Evolutionary conservation across 2,888 invertebrate species (phyloP), one percentile per base, ranked within the genome.

Genomic region (Invenusta paracnida): DNA sequence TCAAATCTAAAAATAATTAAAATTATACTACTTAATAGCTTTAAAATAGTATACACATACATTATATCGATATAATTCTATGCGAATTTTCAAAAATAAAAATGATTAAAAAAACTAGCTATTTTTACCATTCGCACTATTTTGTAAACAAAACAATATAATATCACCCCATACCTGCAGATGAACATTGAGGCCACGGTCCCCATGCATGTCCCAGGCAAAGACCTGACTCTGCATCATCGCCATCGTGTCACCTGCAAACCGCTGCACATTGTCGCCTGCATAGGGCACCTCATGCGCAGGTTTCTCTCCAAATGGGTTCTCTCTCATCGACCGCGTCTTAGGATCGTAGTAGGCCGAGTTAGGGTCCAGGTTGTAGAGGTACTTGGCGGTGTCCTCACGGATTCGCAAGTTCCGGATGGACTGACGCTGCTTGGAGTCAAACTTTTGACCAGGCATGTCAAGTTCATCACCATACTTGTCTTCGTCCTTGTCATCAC

Each of bases 261-360:
- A 96, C 0, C 98, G 94, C 0, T 95, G 95, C 92, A 96, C 97
- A 92, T 99, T 99, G 92, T 99, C 99, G 30, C 99, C 99, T 27
- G 94, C 94, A 92, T 87, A 86, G 17, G 86, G 87, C 29, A 87
- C 86, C 30, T 86, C 87, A 13, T 85, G 29, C 0, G 81, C 23
- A 0, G 17, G 1, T 31, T 86, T 86, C 17, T 67, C 86, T 28
- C 27, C 66, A 89, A 96, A 94, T 0, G 97, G 97, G 92, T 97
- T 96, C 89, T 98, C 98, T 88, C 99, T 94, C 99, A 99, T 99
- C 0, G 98, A 96, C 86, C 99, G 93, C 0, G 98, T 98, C 93
- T 99, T 99, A 0, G 99, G 99, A 92, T 99, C 99, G 91, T 99
- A 99, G 92, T 97, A 98, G 0, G 99, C 98, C 0, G 98, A 98